Evolutionary conservation across 2,113 vertebrate genomes (phyloP).

Genomic region (Sigmodon hispidus): DNA sequence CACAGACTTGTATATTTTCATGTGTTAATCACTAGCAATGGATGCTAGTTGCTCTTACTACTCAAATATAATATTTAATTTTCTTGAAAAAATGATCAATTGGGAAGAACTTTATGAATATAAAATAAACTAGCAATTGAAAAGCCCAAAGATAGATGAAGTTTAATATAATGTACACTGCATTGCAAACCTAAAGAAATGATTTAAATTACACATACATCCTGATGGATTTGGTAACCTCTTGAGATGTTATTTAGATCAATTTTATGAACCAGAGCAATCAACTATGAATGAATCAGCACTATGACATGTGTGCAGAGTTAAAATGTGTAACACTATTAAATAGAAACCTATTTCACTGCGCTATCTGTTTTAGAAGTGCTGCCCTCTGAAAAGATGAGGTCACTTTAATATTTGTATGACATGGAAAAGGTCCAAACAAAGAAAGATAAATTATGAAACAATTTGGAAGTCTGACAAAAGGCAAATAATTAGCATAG

Average conservation of each 20-base stretch:
- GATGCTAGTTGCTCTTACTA: conserved; percentile 74
- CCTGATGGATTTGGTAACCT: conserved; percentile 61
- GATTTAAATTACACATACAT: conserved; percentile 53
- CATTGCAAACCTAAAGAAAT: conserved; percentile 71
- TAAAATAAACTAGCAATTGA: conserved; percentile 75
- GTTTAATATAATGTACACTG: conserved; percentile 60
- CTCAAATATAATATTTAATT: conserved; percentile 79
- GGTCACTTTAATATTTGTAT: conserved; percentile 61
- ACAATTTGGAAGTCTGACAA: conserved; percentile 45
- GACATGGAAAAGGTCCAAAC: not conserved
- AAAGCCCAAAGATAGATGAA: conserved; percentile 73
- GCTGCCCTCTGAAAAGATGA: conserved; percentile 16
- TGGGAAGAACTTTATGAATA: conserved; percentile 69
- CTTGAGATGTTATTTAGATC: conserved; percentile 33
- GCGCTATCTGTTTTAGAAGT: not conserved
- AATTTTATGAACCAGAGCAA: not conserved
- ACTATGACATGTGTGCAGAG: not conserved
- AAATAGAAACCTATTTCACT: conserved; percentile 28
- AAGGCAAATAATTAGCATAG: conserved; percentile 29
- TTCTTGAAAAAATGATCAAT: conserved; percentile 68
- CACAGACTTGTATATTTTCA: not conserved
- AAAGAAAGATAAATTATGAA: conserved; percentile 59
- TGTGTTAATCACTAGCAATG: conserved; percentile 74
- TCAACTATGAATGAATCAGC: conserved; percentile 44
- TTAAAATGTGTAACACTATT: conserved; percentile 50